Base-by-base conservation (phyloP, 1,140 invertebrate genomes). In the Caligus rogercresseyi region DNA sequence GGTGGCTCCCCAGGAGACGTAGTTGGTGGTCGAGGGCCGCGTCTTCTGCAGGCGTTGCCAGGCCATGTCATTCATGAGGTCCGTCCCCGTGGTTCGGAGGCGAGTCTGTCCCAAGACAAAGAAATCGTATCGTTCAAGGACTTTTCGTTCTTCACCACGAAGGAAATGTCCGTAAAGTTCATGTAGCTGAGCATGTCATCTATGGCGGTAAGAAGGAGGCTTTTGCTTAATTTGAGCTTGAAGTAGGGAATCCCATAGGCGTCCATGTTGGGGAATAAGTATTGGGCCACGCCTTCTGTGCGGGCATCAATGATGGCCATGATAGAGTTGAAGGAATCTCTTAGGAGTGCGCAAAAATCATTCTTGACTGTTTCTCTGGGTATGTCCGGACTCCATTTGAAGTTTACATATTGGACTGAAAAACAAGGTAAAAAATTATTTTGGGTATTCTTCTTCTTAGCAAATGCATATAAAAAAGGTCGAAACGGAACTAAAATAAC, bases 21-120 rank as follows among this genome's bases (percentile, higher is more conserved):
- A 60, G n/a, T 60, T 60, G 24, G 57, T 24, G 16, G 57, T 18
- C 15, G 20, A 18, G 2, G 57, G 57, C 15, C 57, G 21, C 57
- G 43, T 60, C 51, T 43, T 25, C 21, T 60, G 24, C 18, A 60
- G 26, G 11, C 57, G 14, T n/a, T 11, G n/a, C n/a, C 7, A 7
- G n/a, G 31, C 31, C 7, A 11, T 43, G 7, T 7, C 7, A 43
- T 43, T 43, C 31, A n/a, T 43, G 7, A 43, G n/a, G n/a, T 43
- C 31, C 31, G 31, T 43, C n/a, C 31, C 31, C 31, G 31, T 43
- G 31, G 31, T 43, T 43, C 31, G 31, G 7, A 43, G 31, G n/a
- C n/a, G 7, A 7, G 31, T 43, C n/a, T 43, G 31, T 11, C 31
- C 31, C n/a, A 43, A n/a, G 7, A 43, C 31, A 43, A 43, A 43